Conservation (phyloP, 2,888 invertebrate species). For the Apoda limacodes region DNA sequence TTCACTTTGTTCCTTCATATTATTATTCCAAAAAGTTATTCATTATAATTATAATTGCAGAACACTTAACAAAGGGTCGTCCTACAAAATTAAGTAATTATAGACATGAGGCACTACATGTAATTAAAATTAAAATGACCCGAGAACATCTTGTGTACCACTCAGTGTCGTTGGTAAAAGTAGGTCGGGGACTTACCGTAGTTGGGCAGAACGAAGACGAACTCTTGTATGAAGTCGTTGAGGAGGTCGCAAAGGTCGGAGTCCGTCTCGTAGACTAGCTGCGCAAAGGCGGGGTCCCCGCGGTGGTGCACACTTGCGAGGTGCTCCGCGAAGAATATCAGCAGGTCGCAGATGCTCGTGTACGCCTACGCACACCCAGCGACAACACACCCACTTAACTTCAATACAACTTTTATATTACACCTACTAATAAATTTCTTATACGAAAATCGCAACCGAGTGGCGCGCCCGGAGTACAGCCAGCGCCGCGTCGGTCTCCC, state of each 20-base stretch:
- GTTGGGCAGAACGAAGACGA: conserved; percentile 93
- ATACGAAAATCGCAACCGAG: too few species aligned
- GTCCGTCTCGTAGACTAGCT: conserved; percentile 86
- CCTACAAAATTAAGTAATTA: too few species aligned
- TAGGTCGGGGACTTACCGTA: conserved; percentile 72
- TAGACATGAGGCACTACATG: too few species aligned
- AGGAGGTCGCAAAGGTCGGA: conserved; percentile 82
- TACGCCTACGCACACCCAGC: conserved; percentile 76
- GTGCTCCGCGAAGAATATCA: conserved; percentile 93
- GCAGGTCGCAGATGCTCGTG: conserved; percentile 93
- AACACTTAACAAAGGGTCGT: too few species aligned
- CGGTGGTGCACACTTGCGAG: conserved; percentile 61
- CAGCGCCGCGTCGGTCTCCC: too few species aligned
- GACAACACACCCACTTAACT: not conserved
- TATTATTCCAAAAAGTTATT: too few species aligned
- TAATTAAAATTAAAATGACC: too few species aligned
- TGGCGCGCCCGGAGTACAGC: too few species aligned
- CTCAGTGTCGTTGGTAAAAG: conserved; percentile 1
- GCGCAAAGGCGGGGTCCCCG: conserved; percentile 46
- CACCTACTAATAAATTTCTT: too few species aligned
- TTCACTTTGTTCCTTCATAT: too few species aligned
- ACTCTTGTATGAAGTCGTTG: conserved; percentile 91
- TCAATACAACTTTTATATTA: too few species aligned
- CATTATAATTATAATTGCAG: too few species aligned
- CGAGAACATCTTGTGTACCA: conserved; percentile 5